Percentiles rank a stretch among this genome's conserved stretches.
These are phyloP conservation scores for Stigmatopora argus DNA, from an alignment of 2,113 vertebrate species.

Conservation along the genomic window DNA sequence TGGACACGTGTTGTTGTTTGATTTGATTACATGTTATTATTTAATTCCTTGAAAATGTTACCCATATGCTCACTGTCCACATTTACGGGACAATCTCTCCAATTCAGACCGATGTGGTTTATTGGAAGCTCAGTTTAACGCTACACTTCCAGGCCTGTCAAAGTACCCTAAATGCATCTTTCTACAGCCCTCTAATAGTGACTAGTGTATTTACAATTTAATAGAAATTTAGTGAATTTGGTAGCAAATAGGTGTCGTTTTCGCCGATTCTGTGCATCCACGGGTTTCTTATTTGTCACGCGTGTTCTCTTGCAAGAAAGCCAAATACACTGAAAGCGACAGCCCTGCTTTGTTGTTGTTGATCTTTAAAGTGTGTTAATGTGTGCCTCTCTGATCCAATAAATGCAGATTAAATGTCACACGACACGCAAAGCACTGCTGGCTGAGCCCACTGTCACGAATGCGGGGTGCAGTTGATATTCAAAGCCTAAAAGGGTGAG, in stretches of 20 bases:
- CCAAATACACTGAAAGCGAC: not conserved
- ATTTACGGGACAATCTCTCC: no score
- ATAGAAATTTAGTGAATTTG: not conserved
- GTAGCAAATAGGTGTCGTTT: not conserved
- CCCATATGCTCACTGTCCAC: no score
- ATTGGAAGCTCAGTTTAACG: no score
- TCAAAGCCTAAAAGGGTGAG: no score
- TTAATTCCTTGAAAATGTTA: no score
- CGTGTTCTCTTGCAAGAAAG: not conserved
- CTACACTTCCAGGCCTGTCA: no score
- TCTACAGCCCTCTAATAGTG: not conserved
- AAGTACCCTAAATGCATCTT: no score
- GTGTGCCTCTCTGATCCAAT: constrained; percentile 13
- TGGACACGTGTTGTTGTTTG: no score
- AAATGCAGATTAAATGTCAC: constrained; percentile 27
- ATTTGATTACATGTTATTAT: no score
- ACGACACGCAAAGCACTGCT: not conserved
- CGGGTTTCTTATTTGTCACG: not conserved
- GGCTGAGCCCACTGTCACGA: not conserved
- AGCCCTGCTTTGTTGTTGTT: not conserved
- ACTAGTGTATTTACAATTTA: not conserved
- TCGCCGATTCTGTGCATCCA: no score
- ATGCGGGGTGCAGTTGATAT: not conserved
- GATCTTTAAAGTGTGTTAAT: constrained; percentile 8
- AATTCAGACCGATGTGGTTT: no score